These are phyloP conservation scores for Crenuchus spilurus DNA, from an alignment of 2,797 vertebrate species.

Conservation along the genomic window DNA sequence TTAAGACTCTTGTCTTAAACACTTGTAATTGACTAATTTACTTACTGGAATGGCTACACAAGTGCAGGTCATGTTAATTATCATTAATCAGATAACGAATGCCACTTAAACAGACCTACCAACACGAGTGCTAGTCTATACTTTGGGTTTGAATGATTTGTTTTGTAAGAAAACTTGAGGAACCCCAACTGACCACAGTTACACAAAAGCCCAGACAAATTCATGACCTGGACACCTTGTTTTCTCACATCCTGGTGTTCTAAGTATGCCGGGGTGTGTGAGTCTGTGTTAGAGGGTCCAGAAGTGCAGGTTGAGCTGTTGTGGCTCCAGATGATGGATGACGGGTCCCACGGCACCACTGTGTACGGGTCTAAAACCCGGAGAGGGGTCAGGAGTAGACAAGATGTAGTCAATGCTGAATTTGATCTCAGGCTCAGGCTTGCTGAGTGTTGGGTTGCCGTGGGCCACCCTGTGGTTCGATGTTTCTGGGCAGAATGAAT, in stretches of 20 bases:
- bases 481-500: constrained; percentile 73
- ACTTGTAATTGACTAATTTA: background rate
- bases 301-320: constrained; percentile 84
- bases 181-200: background rate
- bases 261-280: background rate
- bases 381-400: constrained; percentile 86
- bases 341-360: constrained; percentile 69
- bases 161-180: background rate
- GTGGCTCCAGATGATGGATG: constrained; percentile 78
- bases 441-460: constrained; percentile 67
- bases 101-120: constrained; percentile 10
- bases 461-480: constrained; percentile 67
- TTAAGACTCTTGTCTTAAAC: too few species aligned
- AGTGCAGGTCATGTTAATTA: background rate
- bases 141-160: background rate
- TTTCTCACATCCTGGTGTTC: background rate
- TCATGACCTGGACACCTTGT: background rate
- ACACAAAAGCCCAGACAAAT: constrained; percentile 12
- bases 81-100: background rate
- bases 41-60: background rate
- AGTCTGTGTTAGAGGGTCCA: constrained; percentile 85
- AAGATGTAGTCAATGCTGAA: constrained; percentile 99
- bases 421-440: constrained; percentile 90
- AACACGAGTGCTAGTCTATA: background rate
- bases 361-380: constrained; percentile 76